These are phyloP conservation scores for Cydia pomonella DNA, from an alignment of 1,140 invertebrate species.

Conservation along the genomic window DNA sequence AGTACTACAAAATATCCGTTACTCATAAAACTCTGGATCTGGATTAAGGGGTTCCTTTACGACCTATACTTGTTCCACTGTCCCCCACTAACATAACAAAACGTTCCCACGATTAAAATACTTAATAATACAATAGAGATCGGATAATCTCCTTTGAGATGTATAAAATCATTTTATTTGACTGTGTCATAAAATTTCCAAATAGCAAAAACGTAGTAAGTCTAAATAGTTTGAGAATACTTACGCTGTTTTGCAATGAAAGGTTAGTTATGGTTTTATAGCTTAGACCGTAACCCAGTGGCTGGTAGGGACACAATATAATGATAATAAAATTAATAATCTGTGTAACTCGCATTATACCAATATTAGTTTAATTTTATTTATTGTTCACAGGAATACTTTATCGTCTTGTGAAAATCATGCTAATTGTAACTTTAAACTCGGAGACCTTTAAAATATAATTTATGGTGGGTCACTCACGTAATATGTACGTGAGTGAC, in stretches of 20 bases:
- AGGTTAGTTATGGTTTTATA: constrained; percentile 3
- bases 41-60: not conserved
- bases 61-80: not conserved
- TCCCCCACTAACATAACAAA: not conserved
- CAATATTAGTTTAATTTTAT: constrained; percentile 9
- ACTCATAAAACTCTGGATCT: constrained; percentile 12
- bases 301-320: constrained; percentile 1
- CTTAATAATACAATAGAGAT: constrained; percentile 5
- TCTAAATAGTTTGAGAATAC: not conserved
- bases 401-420: not conserved
- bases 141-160: constrained; percentile 4
- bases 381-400: not conserved
- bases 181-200: not conserved
- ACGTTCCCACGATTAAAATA: constrained; percentile 7
- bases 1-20: not conserved
- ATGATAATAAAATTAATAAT: constrained; percentile 20
- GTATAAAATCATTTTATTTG: constrained; percentile 11
- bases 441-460: too few species aligned
- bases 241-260: not conserved
- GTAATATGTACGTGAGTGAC: too few species aligned
- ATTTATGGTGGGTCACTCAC: too few species aligned
- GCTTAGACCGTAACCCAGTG: not conserved
- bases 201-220: not conserved
- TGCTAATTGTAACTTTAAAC: not conserved
- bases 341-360: constrained; percentile 4